A percentile compares a stretch with the other conserved stretches of the same genome.
phyloP scores from a whole-genome alignment of 2,113 vertebrate species.

The Xiphophorus couchianus region DNA sequence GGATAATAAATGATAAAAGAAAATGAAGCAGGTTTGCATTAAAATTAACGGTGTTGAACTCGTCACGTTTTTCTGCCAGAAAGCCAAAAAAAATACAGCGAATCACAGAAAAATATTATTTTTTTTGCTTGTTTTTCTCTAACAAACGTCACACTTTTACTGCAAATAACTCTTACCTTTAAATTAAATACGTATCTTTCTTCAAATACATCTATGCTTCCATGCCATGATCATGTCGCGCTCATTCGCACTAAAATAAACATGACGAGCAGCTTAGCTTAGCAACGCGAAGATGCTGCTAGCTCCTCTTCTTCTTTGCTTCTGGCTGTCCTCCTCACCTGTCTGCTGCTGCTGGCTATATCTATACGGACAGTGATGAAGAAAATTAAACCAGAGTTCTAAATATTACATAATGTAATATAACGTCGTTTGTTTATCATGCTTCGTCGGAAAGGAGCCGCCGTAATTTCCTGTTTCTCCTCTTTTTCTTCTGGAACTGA shows the following conservation, averaged over 20 bases:
- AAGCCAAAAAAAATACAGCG: neutral
- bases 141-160: neutral
- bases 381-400: neutral
- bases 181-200: constrained; percentile 23
- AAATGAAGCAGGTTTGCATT: neutral
- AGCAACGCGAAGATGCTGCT: constrained; percentile 18
- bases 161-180: constrained; percentile 40
- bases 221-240: constrained; percentile 64
- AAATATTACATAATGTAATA: constrained; percentile 15
- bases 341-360: neutral
- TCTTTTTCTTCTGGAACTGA: constrained; percentile 40
- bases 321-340: neutral
- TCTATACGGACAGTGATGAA: neutral
- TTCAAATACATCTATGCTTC: constrained; percentile 26
- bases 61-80: neutral
- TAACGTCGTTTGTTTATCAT: constrained; percentile 71
- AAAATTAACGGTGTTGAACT: neutral
- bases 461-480: constrained; percentile 41
- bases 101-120: neutral
- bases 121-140: no score
- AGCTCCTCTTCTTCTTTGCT: neutral
- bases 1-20: neutral
- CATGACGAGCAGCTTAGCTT: constrained; percentile 60
- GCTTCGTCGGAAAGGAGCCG: constrained; percentile 25
- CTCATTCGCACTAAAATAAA: constrained; percentile 61